These are phyloP conservation scores for Oncorhynchus clarkii DNA, from an alignment of 2,113 vertebrate genomes.

Conservation along the genomic window DNA sequence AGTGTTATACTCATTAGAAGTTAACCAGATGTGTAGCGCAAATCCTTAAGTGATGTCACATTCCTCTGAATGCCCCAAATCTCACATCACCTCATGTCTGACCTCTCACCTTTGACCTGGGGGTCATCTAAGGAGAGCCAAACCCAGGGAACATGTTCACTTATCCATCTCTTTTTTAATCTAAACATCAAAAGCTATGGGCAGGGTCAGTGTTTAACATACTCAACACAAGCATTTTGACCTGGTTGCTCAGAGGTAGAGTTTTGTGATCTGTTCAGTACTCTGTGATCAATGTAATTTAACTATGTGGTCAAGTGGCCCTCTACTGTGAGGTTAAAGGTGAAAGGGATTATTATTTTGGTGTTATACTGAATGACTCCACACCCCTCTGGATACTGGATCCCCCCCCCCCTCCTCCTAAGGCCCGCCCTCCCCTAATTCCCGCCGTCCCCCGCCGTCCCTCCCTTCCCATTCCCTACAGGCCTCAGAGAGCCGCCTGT, in stretches of 20 bases:
- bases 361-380: conserved; percentile 8
- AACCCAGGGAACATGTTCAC: conserved; percentile 21
- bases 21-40: conserved; percentile 23
- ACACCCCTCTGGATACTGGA: neutral
- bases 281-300: conserved; percentile 53
- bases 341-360: conserved; percentile 43
- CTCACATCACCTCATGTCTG: conserved; percentile 11
- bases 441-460: conserved; percentile 18
- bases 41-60: neutral
- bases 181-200: conserved; percentile 19
- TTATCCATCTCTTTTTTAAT: conserved; percentile 25
- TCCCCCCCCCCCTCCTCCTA: neutral
- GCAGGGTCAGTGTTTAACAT: conserved; percentile 28
- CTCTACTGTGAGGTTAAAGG: conserved; percentile 36
- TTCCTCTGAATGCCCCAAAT: neutral
- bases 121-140: conserved; percentile 11
- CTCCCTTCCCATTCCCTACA: conserved; percentile 41
- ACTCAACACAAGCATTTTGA: conserved; percentile 29
- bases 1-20: conserved; percentile 2
- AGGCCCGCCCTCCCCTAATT: conserved; percentile 28
- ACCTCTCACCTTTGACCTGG: conserved; percentile 26
- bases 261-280: conserved; percentile 54
- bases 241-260: conserved; percentile 1
- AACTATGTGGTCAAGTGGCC: conserved; percentile 26
- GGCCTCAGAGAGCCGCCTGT: conserved; percentile 47